Base-by-base conservation (phyloP, 2,797 vertebrate species). In the Brotula barbata region DNA sequence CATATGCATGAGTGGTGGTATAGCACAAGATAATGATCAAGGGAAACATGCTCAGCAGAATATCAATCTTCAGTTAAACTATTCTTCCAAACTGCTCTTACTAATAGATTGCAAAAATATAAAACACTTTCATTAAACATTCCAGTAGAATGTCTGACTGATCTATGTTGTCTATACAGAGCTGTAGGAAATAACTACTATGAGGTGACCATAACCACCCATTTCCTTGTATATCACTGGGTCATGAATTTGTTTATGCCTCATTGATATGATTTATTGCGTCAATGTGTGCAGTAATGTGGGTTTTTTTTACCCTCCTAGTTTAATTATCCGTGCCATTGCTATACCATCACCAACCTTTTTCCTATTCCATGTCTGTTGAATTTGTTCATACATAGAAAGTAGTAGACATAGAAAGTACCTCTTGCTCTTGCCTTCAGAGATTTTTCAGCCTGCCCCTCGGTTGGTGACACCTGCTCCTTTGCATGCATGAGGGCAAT, bases 401-500 rank as follows among this genome's bases (percentile, higher is more conserved):
- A 72, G 17, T 67, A 21, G 34, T 61, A 66, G 75, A 19, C 64
- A 36, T 36, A 70, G 40, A 68, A 61, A 31, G 10, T 10, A 48
- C 41, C 63, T 33, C 70, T 71, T 51, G 43, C 37, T 61, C 53
- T 64, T 6, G 11, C 36, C 37, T 1, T 61, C 70, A 57, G 49
- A 69, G 46, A 17, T 45, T 5, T 5, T 39, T 7, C 7, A 5
- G 6, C 31, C 31, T 33, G 3, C 42, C 54, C 47, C 59, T 63
- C 70, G 42, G 65, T 65, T 54, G 70, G 51, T 6, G 53, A 47
- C 57, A 67, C 53, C 57, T 58, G 52, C 83, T 83, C 84, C 63
- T 87, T 82, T 58, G 72, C 74, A 87, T 88, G 64, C 87, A 83
- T 76, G 51, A 63, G 57, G 49, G 42, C 12, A 39, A 71, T 45